These are phyloP conservation scores for Hipposideros larvatus DNA, from an alignment of 2,797 vertebrate genomes.

Conservation along the genomic window DNA sequence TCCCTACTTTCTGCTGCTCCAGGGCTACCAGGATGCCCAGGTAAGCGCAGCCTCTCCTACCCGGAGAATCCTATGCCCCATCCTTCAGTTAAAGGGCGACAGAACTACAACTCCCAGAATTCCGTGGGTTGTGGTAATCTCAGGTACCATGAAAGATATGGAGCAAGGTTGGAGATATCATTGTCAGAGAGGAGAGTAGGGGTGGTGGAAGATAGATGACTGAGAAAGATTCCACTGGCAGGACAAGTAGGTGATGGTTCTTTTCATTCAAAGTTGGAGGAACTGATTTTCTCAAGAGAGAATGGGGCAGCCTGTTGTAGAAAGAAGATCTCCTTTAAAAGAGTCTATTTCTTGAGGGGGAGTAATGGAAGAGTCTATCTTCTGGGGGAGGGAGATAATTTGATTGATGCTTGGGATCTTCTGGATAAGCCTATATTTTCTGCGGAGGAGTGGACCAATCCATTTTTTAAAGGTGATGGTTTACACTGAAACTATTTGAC, in stretches of 20 bases:
- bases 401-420: not conserved
- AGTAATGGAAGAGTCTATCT: not conserved
- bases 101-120: conserved; percentile 42
- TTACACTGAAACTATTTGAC: not conserved
- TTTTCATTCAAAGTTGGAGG: not conserved
- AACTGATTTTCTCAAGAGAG: not conserved
- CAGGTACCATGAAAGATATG: not conserved
- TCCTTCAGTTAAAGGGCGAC: not conserved
- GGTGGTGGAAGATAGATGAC: not conserved
- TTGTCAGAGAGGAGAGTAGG: not conserved
- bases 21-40: conserved; percentile 96
- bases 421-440: not conserved
- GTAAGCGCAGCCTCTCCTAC: conserved; percentile 82
- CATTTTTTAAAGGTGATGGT: not conserved
- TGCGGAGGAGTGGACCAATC: not conserved
- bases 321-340: not conserved
- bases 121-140: not conserved
- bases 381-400: not conserved
- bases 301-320: not conserved
- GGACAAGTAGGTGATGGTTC: not conserved
- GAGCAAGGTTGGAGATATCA: not conserved
- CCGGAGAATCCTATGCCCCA: not conserved
- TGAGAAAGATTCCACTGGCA: not conserved
- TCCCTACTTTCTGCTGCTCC: conserved; percentile 95
- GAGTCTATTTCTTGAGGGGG: not conserved